Conservation (phyloP, 2,797 vertebrate genomes). For the Hydrocynus forskahlii region DNA sequence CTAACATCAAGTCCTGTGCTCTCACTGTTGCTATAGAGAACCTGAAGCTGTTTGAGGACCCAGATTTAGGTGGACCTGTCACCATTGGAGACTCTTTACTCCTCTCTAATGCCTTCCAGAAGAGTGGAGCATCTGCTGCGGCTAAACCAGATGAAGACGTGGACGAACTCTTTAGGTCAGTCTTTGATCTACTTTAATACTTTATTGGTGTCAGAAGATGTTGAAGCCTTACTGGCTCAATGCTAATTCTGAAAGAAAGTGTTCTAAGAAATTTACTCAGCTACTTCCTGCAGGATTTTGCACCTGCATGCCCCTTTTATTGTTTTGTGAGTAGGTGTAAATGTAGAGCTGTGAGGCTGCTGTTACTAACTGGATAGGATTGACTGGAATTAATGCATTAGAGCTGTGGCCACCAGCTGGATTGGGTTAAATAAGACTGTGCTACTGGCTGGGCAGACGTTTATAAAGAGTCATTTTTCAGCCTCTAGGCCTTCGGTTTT, state of each 20-base stretch:
- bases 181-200: neutral
- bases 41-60: conserved; percentile 82
- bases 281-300: neutral
- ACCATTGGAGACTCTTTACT: conserved; percentile 77
- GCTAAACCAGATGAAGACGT: conserved; percentile 57
- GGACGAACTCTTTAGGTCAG: conserved; percentile 80
- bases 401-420: neutral
- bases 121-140: conserved; percentile 33
- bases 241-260: neutral
- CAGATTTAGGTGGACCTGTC: conserved; percentile 79
- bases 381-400: neutral
- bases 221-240: neutral
- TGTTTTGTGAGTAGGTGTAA: neutral
- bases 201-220: neutral
- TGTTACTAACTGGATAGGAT: neutral
- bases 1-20: too few species aligned
- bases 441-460: neutral
- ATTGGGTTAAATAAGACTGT: neutral
- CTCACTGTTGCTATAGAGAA: conserved; percentile 55
- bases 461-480: neutral
- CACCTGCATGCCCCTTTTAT: neutral
- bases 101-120: conserved; percentile 66
- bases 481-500: neutral
- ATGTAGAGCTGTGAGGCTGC: neutral
- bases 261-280: neutral